Evolutionary conservation across 2,797 vertebrate species (phyloP), one percentile per base, ranked within the genome.

Genomic region (Anabas testudineus): DNA sequence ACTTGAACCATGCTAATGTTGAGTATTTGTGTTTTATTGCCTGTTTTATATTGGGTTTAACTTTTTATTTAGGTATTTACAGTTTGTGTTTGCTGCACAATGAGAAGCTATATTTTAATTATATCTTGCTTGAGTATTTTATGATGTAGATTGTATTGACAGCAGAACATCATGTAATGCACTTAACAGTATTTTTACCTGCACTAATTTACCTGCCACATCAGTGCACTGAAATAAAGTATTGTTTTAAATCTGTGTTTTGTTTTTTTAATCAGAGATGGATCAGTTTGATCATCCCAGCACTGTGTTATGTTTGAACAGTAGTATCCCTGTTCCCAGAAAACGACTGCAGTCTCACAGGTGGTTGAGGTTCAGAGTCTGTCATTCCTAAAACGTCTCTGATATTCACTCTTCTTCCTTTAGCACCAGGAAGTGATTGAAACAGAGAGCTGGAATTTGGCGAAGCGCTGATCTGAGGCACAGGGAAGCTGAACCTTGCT

Each of bases 361-460:
- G 66, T 2, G 79, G 39, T 28, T 39, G 72, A 32, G 71, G 77
- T 76, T 80, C 84, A 12, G 84, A 81, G 54, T 82, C 58, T 10
- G 65, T 30, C 0, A 53, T 61, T 52, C 46, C 59, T 56, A 90
- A 77, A 60, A 91, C 70, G 22, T 90, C 84, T 54, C 80, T 86
- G 53, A 90, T 22, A 30, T 83, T 86, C 10, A 85, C 53, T 34
- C 83, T 58, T 75, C 72, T 81, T 81, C 72, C 77, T 46, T 67
- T 81, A 51, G 84, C 61, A 51, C 67, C 71, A 32, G 78, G 2
- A 0, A 79, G 85, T 22, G 76, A 76, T 71, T 90, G 88, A 90
- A 94, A 95, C 52, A 86, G 0, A 28, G 92, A 90, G 76, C 86
- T 87, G 68, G 45, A 39, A 78, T 94, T 92, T 76, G 81, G 21